Evolutionary conservation across 2,113 vertebrate genomes (phyloP).

Genomic region (Mellivora capensis): DNA sequence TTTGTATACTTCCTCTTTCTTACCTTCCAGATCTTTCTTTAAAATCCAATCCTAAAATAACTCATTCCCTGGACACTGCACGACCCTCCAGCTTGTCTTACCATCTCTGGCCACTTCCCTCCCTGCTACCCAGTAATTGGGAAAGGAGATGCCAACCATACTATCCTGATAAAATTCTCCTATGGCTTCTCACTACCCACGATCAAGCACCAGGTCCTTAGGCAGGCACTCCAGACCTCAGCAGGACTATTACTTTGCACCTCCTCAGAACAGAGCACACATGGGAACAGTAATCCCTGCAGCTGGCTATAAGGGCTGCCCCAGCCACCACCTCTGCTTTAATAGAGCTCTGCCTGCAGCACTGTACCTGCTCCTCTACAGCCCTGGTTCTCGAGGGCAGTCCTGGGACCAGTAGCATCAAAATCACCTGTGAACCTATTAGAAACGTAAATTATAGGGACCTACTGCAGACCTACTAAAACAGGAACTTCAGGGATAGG

Average conservation of each 20-base stretch:
- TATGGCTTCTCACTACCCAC: background rate
- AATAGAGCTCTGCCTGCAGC: background rate
- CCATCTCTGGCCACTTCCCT: background rate
- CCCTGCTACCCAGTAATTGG: background rate
- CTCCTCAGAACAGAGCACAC: fast-evolving
- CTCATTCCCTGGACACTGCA: background rate
- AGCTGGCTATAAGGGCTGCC: fast-evolving
- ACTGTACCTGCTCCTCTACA: fast-evolving
- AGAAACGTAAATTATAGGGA: background rate
- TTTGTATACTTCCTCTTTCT: background rate
- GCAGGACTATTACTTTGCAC: background rate
- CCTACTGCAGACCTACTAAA: background rate
- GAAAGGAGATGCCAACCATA: background rate
- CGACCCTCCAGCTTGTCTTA: background rate
- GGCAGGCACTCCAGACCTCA: background rate
- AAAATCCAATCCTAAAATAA: background rate
- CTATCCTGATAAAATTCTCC: background rate
- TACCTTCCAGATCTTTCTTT: background rate
- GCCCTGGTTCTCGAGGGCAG: background rate
- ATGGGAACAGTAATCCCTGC: fast-evolving
- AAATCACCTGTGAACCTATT: background rate
- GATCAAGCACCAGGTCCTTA: background rate
- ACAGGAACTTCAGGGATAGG: background rate
- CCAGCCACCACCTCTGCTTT: background rate
- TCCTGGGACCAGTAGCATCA: background rate